Evolutionary conservation across 2,113 vertebrate genomes (phyloP).

Genomic region (Eidolon helvum): DNA sequence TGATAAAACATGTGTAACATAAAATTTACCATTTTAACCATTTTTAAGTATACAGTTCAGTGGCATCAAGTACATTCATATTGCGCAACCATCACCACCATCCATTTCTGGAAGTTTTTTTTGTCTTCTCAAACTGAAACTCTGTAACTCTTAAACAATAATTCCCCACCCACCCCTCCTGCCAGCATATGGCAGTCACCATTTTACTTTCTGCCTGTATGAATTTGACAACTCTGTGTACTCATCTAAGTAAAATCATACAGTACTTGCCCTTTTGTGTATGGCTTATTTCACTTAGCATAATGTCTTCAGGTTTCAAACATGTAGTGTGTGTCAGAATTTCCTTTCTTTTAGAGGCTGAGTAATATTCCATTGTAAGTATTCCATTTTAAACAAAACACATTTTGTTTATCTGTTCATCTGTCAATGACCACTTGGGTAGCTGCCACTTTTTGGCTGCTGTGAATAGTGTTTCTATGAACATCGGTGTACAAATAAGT

Average conservation of each 20-base stretch:
- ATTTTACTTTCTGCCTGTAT: neutral
- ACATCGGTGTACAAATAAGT: neutral
- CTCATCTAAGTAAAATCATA: neutral
- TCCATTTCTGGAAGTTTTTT: neutral
- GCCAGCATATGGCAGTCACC: neutral
- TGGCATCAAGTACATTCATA: neutral
- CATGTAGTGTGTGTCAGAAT: neutral
- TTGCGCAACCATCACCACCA: neutral
- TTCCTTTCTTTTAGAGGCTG: neutral
- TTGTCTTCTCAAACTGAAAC: neutral
- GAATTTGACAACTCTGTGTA: neutral
- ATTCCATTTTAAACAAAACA: neutral
- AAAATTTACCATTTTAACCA: neutral
- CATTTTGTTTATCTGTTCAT: neutral
- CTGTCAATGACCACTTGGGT: neutral
- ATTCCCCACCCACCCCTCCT: no score
- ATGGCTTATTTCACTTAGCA: neutral
- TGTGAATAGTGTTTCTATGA: neutral
- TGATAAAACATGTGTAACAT: neutral
- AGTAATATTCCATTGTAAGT: neutral
- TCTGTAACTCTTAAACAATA: neutral
- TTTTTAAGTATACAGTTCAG: neutral
- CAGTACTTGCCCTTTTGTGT: neutral
- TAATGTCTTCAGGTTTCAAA: neutral
- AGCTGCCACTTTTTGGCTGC: neutral